phyloP scores from a whole-genome alignment of 2,797 vertebrate genomes.

The Lagorchestes hirsutus region DNA sequence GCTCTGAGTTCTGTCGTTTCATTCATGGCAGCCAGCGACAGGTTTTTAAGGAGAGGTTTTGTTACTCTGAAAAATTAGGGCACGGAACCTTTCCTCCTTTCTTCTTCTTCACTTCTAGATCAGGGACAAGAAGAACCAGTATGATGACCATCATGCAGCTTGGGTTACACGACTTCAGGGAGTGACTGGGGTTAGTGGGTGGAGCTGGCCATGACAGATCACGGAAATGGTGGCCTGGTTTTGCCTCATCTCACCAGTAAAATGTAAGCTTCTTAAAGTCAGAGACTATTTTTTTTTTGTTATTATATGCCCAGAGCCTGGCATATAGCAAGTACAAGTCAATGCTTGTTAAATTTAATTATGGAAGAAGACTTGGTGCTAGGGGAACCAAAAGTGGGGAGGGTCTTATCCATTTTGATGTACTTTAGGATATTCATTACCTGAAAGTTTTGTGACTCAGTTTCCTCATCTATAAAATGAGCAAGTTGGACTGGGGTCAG shows the following conservation, averaged over 20 bases:
- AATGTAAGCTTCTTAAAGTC: not conserved
- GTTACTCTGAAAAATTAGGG: not conserved
- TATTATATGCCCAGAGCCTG: not conserved
- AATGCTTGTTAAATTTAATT: not conserved
- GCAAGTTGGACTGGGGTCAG: not conserved
- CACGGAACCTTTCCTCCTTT: not conserved
- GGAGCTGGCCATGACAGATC: not conserved
- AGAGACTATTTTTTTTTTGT: not conserved
- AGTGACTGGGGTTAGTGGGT: not conserved
- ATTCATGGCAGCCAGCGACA: not conserved
- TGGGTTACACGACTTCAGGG: not conserved
- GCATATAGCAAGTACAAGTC: not conserved
- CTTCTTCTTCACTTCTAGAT: not conserved
- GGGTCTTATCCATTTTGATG: not conserved
- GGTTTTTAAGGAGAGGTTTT: constrained; percentile 10
- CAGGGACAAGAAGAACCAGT: not conserved
- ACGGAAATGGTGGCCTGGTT: not conserved
- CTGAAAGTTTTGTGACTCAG: not conserved
- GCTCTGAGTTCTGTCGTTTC: constrained; percentile 23
- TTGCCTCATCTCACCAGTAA: constrained; percentile 5
- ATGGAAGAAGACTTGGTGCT: not conserved
- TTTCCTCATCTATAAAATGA: not conserved
- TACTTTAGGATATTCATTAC: not conserved
- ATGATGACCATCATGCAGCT: not conserved
- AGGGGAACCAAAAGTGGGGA: not conserved